Evolutionary conservation across 2,888 invertebrate species (phyloP), one percentile per base, ranked within the genome.

Genomic region (Caenorhabditis auriculariae): DNA sequence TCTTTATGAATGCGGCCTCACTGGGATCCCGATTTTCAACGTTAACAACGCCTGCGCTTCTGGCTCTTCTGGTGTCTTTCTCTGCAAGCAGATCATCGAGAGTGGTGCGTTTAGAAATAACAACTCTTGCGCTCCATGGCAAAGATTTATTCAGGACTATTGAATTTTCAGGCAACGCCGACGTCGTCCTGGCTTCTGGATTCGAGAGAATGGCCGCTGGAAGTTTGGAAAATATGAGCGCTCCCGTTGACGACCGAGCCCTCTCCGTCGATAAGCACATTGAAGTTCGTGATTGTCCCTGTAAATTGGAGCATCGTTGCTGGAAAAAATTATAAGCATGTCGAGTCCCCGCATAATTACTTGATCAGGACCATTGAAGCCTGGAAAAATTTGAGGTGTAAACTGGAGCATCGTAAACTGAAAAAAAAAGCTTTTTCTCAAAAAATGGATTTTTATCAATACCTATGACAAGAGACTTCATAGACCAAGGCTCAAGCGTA

Each of bases 11-110:
- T 86, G 95, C 39, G 95, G 95, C 55, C 88, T 95, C 88, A 93
- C 90, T 29, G 95, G 95, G 39, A 93, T 96, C 68, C 96, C 96
- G 4, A 89, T 98, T 69, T 91, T 90, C 84, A 98, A 98, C 84
- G 95, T 96, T 15, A 96, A 98, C 85, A 98, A 98, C 82, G 95
- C 95, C 81, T 98, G 98, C 82, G 90, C 96, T 0, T 95, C 95
- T 1, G 98, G 98, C 27, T 90, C 95, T 0, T 91, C 90, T 52
- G 96, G 96, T 1, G 83, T 98, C 3, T 87, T 89, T 80, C 85
- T 98, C 78, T 93, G 89, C 0, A 93, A 93, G 82, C 93, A 95
- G 83, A 87, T 94, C 21, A 85, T 98, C n/a, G 90, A 92, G 84
- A 88, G 90, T 62, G 93, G 85, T 83, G 69, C 7, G 50, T 37